Conservation (phyloP, 2,888 invertebrate genomes). For the Euzophera pinguis region DNA sequence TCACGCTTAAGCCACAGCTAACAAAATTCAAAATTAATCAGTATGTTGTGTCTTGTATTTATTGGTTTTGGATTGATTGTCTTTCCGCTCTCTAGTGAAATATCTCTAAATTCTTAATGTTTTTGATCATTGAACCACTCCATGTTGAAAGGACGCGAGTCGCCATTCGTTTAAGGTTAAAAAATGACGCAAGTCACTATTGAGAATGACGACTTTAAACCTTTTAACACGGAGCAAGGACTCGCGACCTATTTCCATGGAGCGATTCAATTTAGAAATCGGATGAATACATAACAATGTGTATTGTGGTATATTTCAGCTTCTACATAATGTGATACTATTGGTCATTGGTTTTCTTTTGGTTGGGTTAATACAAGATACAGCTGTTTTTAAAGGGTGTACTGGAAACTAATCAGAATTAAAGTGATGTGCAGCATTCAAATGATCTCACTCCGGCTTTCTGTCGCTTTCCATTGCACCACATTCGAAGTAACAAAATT, state of each 20-base stretch:
- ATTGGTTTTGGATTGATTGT: conserved; percentile 74
- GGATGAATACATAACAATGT: conserved; percentile 55
- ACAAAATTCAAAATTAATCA: conserved; percentile 76
- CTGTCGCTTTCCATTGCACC: conserved; percentile 80
- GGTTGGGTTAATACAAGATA: conserved; percentile 81
- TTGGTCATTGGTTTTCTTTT: conserved; percentile 78
- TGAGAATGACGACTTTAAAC: not conserved
- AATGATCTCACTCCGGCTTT: conserved; percentile 64
- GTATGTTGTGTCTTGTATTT: conserved; percentile 80
- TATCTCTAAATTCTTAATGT: conserved; percentile 42
- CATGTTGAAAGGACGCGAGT: not conserved
- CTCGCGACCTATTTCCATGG: not conserved
- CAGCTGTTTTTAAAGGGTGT: conserved; percentile 76
- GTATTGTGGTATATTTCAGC: conserved; percentile 78
- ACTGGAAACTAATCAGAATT: conserved; percentile 75
- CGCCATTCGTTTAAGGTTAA: not conserved
- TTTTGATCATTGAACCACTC: conserved; percentile 20
- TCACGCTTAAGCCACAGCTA: conserved; percentile 76
- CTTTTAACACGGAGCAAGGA: not conserved
- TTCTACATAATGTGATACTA: conserved; percentile 75
- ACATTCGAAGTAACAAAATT: conserved; percentile 73
- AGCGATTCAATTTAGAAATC: conserved; percentile 26
- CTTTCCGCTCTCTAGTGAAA: conserved; percentile 36
- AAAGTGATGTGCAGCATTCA: conserved; percentile 56
- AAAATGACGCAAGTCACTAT: not conserved